Conservation (phyloP, 1,140 invertebrate genomes). For the Drosophila repletoides region DNA sequence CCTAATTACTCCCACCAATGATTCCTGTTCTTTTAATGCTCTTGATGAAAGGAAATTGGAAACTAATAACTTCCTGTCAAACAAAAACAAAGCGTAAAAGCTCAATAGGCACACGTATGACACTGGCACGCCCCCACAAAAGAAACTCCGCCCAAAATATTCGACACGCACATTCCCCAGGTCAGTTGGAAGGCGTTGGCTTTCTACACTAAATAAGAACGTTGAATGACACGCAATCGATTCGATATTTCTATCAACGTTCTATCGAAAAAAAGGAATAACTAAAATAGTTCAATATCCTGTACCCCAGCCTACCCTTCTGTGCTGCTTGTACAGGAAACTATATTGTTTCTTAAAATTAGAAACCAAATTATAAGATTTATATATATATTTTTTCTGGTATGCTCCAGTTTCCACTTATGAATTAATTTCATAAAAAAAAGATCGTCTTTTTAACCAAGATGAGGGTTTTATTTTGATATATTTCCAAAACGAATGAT, state of each 20-base stretch:
- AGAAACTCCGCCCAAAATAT: slow-evolving; percentile 26
- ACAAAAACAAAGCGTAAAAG: slow-evolving; percentile 58
- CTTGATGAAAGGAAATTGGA: slow-evolving; percentile 56
- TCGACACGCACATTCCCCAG: slow-evolving; percentile 45
- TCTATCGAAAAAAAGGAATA: background rate
- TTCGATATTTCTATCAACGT: background rate
- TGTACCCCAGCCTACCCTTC: no score
- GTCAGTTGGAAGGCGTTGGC: background rate
- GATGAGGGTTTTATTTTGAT: no score
- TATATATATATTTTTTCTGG: no score
- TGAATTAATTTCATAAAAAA: no score
- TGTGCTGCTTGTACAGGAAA: no score
- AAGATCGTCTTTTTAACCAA: no score
- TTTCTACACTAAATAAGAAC: background rate
- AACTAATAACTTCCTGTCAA: slow-evolving; percentile 68
- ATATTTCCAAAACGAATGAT: no score
- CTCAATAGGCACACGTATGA: slow-evolving; percentile 59
- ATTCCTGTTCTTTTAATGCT: slow-evolving; percentile 3
- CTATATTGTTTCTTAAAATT: no score
- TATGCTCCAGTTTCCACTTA: no score
- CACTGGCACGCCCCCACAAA: slow-evolving; percentile 21
- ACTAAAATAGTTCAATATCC: no score
- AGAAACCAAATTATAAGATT: no score
- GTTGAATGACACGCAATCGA: slow-evolving; percentile 16
- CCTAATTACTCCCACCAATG: slow-evolving; percentile 18